Percentiles rank a stretch among this genome's conserved stretches.
phyloP scores from a whole-genome alignment of 2,888 invertebrate genomes.

The Mimas tiliae region DNA sequence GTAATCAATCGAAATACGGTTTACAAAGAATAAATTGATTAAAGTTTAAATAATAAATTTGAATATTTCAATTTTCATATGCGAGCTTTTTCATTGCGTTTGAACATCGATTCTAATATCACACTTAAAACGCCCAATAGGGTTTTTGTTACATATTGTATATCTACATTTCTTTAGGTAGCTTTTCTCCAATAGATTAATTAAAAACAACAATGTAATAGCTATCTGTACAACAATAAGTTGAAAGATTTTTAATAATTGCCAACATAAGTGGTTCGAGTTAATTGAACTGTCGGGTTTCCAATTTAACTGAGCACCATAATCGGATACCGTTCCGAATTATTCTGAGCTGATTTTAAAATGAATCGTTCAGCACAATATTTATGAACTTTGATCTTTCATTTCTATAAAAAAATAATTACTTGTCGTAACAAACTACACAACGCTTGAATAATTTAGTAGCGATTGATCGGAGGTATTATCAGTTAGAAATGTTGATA shows the following conservation, averaged over 20 bases:
- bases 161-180: background rate
- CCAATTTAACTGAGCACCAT: slow-evolving; percentile 43
- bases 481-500: background rate
- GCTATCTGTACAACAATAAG: slow-evolving; percentile 9
- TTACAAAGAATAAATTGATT: too few relatives aligned
- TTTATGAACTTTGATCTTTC: slow-evolving; percentile 18
- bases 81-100: too few relatives aligned
- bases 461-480: background rate
- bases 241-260: slow-evolving; percentile 10
- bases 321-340: slow-evolving; percentile 40
- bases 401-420: background rate
- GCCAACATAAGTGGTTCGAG: slow-evolving; percentile 37
- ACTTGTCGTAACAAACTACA: slow-evolving; percentile 1
- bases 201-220: background rate
- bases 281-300: slow-evolving; percentile 44
- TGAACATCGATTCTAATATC: too few relatives aligned
- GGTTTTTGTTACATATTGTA: too few relatives aligned
- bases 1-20: too few relatives aligned
- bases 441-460: background rate
- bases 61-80: too few relatives aligned
- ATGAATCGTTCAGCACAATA: slow-evolving; percentile 29
- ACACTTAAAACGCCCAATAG: too few relatives aligned
- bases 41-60: too few relatives aligned
- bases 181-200: background rate
- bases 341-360: slow-evolving; percentile 42